Conservation (phyloP, 1,140 invertebrate genomes). For the Meteorus sp. region DNA sequence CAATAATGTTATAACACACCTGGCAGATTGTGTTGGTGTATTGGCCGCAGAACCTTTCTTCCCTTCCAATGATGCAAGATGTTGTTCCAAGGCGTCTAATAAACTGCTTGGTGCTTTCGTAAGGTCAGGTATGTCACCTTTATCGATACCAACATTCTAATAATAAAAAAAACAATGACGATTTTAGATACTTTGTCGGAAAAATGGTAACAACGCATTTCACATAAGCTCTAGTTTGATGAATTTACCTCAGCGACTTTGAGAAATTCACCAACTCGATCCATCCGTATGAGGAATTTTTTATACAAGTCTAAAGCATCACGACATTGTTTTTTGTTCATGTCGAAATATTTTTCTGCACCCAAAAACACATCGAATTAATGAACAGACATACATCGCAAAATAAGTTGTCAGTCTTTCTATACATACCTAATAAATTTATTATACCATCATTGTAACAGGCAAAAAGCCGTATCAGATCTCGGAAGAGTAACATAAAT, state of each 20-base stretch:
- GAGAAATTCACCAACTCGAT: conserved; percentile 96
- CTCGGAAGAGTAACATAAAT: conserved; percentile 97
- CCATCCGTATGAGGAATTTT: conserved; percentile 98
- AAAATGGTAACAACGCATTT: too few relatives aligned
- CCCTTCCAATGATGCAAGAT: conserved; percentile 90
- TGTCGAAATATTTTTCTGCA: conserved; percentile 97
- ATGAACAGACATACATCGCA: background rate
- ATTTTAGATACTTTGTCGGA: background rate
- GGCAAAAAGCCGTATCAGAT: conserved; percentile 97
- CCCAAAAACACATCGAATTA: conserved; percentile 30
- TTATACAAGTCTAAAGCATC: conserved; percentile 99
- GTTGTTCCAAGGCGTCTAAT: conserved; percentile 95
- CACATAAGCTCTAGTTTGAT: conserved; percentile 8
- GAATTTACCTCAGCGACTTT: conserved; percentile 86
- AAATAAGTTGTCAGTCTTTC: background rate
- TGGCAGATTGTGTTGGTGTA: conserved; percentile 81
- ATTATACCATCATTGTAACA: conserved; percentile 99
- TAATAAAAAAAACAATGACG: conserved; percentile 39
- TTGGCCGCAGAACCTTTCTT: conserved; percentile 85
- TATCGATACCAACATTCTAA: conserved; percentile 98
- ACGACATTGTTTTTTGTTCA: conserved; percentile 98
- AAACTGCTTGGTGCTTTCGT: conserved; percentile 99
- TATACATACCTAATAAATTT: conserved; percentile 80
- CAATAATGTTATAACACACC: conserved; percentile 64
- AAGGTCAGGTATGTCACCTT: conserved; percentile 97